These are phyloP conservation scores for Drosophila leonis DNA, from an alignment of 2,888 invertebrate genomes.

Conservation along the genomic window DNA sequence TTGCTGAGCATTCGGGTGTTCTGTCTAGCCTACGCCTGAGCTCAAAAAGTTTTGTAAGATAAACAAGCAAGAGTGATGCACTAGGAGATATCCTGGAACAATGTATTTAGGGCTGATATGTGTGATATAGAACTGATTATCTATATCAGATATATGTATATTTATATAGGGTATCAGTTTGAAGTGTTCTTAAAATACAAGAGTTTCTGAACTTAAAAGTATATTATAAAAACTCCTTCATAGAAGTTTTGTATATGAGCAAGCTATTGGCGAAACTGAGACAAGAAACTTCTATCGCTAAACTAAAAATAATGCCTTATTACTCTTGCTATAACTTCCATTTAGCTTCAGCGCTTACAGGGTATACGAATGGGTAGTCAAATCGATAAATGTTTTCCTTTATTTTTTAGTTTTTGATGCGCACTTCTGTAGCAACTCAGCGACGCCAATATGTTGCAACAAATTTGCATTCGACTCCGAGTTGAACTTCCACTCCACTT, in stretches of 20 bases:
- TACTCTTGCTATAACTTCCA: not conserved
- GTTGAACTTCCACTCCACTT: slow-evolving; percentile 62
- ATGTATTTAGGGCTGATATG: not conserved
- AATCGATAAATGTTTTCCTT: slow-evolving; percentile 45
- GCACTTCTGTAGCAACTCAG: slow-evolving; percentile 75
- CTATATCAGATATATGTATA: not conserved
- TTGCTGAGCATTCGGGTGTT: slow-evolving; percentile 56
- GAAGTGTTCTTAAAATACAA: not conserved
- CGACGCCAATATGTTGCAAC: slow-evolving; percentile 80
- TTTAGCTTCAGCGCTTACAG: slow-evolving; percentile 11
- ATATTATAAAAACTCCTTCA: too few species aligned
- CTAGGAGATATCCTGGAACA: not conserved
- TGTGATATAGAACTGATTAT: not conserved
- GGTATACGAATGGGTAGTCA: slow-evolving; percentile 60
- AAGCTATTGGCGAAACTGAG: not conserved
- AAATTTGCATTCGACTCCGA: slow-evolving; percentile 78
- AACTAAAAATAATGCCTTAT: not conserved
- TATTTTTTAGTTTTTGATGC: slow-evolving; percentile 53
- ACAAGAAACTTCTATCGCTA: not conserved
- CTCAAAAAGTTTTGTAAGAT: not conserved
- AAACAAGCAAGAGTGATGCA: not conserved
- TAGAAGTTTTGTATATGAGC: not conserved
- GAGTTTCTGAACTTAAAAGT: not conserved
- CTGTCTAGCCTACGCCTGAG: slow-evolving; percentile 58
- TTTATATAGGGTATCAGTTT: not conserved